phyloP scores from a whole-genome alignment of 2,888 invertebrate species.

The Alcis repandata region DNA sequence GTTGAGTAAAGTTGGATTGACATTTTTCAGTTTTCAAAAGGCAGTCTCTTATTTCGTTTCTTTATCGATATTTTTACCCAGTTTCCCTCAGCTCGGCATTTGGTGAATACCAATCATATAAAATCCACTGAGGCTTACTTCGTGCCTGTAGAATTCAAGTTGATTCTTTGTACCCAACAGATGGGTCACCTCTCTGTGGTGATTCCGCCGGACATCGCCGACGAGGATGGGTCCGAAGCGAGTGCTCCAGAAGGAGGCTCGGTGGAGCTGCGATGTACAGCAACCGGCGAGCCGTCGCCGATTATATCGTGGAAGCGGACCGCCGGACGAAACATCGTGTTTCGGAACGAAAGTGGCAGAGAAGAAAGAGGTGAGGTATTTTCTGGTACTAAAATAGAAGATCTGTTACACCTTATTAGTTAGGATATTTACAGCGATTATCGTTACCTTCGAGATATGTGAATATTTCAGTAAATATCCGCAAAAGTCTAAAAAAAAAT shows the following conservation, averaged over 20 bases:
- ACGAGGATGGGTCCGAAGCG: conserved; percentile 87
- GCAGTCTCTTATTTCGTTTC: no score
- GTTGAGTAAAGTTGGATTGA: no score
- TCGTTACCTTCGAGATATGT: no score
- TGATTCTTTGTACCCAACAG: conserved; percentile 75
- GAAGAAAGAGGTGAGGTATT: conserved; percentile 88
- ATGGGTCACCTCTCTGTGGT: conserved; percentile 95
- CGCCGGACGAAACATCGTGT: conserved; percentile 91
- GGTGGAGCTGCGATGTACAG: conserved; percentile 91
- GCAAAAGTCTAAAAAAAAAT: no score
- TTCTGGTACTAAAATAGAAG: no score
- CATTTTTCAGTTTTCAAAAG: no score
- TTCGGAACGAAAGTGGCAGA: conserved; percentile 89
- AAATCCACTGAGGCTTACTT: not conserved
- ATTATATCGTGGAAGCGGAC: conserved; percentile 93
- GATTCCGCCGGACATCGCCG: conserved; percentile 94
- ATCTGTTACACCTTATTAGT: no score
- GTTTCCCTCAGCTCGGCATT: no score
- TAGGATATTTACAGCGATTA: no score
- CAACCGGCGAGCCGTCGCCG: conserved; percentile 93
- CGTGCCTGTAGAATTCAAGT: not conserved
- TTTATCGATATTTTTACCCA: no score
- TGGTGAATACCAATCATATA: no score
- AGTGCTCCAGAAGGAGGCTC: conserved; percentile 93
- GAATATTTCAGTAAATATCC: no score